phyloP scores from a whole-genome alignment of 2,113 vertebrate genomes.

The Toxostoma redivivum region DNA sequence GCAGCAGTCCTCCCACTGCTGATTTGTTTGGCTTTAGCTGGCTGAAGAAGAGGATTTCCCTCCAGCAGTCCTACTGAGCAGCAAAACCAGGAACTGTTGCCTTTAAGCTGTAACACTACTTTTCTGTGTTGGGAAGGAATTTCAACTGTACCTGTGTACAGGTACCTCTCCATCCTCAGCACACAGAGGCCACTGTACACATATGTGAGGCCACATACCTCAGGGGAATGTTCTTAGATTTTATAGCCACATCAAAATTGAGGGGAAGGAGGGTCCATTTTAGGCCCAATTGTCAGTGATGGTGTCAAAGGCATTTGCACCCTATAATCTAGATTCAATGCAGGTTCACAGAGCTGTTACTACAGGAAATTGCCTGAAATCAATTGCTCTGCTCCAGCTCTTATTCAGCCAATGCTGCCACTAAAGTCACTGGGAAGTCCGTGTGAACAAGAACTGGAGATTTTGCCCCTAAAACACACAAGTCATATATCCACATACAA shows the following conservation, averaged over 20 bases:
- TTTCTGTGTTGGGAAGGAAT: background rate
- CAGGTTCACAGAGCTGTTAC: background rate
- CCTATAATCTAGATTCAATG: background rate
- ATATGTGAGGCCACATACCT: background rate
- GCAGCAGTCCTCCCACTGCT: background rate
- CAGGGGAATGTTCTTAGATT: background rate
- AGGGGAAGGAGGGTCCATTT: background rate
- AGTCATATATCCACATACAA: background rate
- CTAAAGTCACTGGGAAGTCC: background rate
- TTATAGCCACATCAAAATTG: background rate
- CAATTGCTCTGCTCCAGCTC: background rate
- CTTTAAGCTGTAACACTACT: background rate
- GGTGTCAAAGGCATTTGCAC: background rate
- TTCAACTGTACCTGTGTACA: background rate
- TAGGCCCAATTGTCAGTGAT: background rate
- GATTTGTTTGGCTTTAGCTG: background rate
- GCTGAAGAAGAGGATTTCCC: background rate
- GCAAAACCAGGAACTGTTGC: background rate
- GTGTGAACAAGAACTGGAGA: background rate
- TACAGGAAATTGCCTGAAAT: background rate
- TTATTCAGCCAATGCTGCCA: background rate
- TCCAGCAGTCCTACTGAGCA: background rate
- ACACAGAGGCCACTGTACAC: background rate
- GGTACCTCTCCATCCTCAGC: background rate
- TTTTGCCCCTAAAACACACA: background rate